Base-by-base conservation (phyloP, 2,888 invertebrate species). In the Hydrotaea diabolus region DNA sequence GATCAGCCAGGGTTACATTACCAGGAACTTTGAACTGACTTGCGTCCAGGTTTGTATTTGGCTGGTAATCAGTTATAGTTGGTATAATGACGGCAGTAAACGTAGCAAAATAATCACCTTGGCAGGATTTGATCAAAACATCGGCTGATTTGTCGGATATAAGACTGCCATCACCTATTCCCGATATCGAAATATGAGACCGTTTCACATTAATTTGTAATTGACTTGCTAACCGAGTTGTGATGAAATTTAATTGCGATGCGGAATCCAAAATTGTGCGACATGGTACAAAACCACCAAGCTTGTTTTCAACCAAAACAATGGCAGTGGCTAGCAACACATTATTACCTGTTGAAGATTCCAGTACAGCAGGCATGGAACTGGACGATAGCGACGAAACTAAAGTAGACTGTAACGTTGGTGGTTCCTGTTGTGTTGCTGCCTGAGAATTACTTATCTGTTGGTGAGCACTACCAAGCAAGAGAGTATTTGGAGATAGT, bases 241-340 rank as follows among this genome's bases (percentile, higher is more conserved):
- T 31, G 31, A 31, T 31, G 31, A 31, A 31, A 43, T 17, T 1
- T 26, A 55, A 13, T n/a, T 39, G 46, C 11, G 46, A 23, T n/a
- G 59, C 23, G 4, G 57, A 71, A 64, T 59, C n/a, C 43, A 19
- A 74, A n/a, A 57, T 84, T 7, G 78, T 78, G 13, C 80, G 77
- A 17, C 83, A 82, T 55, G 77, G 77, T 36, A 62, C 17, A n/a
- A 62, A 36, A 62, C 15, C 62, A n/a, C 62, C 62, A n/a, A 8
- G 36, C 1, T 2, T 11, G 15, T 31, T 62, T 62, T 36, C n/a
- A 0, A 62, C 62, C 17, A 62, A 43, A n/a, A 81, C n/a, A 19
- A 85, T 74, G 0, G 85, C 80, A 0, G 86, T 82, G 1, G 79
- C 80, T 9, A 82, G 66, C 39, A 83, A 49, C 0, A 81, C 77